Conservation (phyloP, 2,888 invertebrate species). For the Caenorhabditis sp. region DNA sequence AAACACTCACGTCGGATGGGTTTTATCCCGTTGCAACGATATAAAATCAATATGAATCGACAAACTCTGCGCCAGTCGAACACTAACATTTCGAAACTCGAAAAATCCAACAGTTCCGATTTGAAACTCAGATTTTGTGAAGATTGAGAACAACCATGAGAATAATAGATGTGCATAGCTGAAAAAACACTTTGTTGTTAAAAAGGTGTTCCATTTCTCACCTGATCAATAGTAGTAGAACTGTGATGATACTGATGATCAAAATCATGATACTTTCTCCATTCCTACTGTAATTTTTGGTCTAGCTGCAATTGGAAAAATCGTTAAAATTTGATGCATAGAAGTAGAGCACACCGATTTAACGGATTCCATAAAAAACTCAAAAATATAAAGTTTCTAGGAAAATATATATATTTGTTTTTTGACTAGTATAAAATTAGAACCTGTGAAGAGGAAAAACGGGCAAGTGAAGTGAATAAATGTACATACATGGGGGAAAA, state of each 20-base stretch:
- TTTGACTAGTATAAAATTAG: neutral
- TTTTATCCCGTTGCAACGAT: conserved; percentile 18
- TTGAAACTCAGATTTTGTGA: conserved; percentile 29
- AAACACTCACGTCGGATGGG: conserved; percentile 19
- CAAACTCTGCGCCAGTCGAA: conserved; percentile 29
- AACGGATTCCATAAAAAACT: conserved; percentile 2
- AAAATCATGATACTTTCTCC: conserved; percentile 19
- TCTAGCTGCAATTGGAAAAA: too few species aligned
- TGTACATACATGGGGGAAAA: neutral
- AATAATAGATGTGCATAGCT: conserved; percentile 45
- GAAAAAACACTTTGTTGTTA: neutral
- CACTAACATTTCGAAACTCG: conserved; percentile 42
- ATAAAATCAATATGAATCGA: conserved; percentile 40
- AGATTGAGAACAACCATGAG: conserved; percentile 63
- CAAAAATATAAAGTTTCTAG: neutral
- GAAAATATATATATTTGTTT: neutral
- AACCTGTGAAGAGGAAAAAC: neutral
- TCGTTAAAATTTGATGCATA: neutral
- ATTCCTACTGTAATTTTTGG: conserved; percentile 7
- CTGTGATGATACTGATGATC: conserved; percentile 1
- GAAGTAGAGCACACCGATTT: neutral
- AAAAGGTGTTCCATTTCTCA: neutral
- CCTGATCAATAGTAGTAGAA: conserved; percentile 13
- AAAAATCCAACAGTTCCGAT: conserved; percentile 53
- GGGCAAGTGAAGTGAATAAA: conserved; percentile 7